Evolutionary conservation across 2,888 invertebrate species (phyloP), one percentile per base, ranked within the genome.

Genomic region (Harmothoe impar): DNA sequence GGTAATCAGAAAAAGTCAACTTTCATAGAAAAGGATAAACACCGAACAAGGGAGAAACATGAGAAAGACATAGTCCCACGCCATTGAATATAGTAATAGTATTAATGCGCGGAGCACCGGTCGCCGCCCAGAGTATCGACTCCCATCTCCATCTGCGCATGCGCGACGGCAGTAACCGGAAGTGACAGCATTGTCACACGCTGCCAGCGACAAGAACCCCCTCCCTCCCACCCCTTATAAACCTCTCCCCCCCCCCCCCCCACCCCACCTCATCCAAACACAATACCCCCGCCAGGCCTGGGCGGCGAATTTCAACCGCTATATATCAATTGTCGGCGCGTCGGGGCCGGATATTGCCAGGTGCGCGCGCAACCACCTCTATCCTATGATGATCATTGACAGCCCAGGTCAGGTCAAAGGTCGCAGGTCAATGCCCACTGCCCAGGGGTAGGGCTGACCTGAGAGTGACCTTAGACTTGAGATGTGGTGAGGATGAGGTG

Each of bases 331-430:
- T 72, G 72, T 72, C 1, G 72, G 29, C 29, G 72, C 31, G 31
- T 3, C n/a, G n/a, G 29, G 72, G 29, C 72, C 72, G 72, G 72
- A 72, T 72, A 72, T 72, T 72, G 72, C 25, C 72, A 72, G 72
- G 72, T 72, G 72, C 72, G 72, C 72, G 72, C 72, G 72, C 72
- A 72, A 62, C 72, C 72, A 72, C 72, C 72, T 72, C 72, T 72
- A 72, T 72, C 72, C 72, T 72, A 72, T 72, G 72, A 72, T 72
- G 72, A 72, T 29, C 72, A 72, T 72, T 72, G 72, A 72, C 72
- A 72, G 72, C 15, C 72, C 29, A 15, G 72, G 72, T 62, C 62
- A 72, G 72, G 72, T 72, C 72, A 72, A 29, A 25, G 72, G 72
- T 29, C 72, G 25, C 20, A 29, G 72, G 72, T 72, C 72, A 72